Conservation (phyloP, 2,888 invertebrate genomes). For the Platypus cylindrus region DNA sequence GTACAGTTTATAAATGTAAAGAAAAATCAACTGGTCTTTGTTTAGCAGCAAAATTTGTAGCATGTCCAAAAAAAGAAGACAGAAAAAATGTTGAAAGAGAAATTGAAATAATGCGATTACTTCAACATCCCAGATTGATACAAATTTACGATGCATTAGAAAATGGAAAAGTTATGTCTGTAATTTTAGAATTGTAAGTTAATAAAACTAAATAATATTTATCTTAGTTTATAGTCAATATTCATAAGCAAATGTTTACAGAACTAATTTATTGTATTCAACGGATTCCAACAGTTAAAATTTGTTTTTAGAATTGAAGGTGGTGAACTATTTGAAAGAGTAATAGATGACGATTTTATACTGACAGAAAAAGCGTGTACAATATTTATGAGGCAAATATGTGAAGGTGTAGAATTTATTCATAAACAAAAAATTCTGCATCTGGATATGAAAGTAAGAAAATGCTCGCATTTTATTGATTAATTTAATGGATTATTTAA, state of each 20-base stretch:
- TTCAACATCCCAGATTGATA: conserved; percentile 90
- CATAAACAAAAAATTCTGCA: conserved; percentile 92
- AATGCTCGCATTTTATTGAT: too few relatives aligned
- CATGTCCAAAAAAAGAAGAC: conserved; percentile 74
- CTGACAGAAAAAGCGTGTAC: conserved; percentile 93
- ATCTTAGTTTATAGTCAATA: neutral
- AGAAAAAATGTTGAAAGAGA: conserved; percentile 86
- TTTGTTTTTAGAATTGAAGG: conserved; percentile 75
- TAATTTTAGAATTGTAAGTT: conserved; percentile 95
- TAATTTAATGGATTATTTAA: too few relatives aligned
- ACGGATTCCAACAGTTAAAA: too few relatives aligned
- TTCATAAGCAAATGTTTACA: neutral
- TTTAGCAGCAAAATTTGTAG: conserved; percentile 89
- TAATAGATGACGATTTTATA: conserved; percentile 96
- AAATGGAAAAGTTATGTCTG: conserved; percentile 86
- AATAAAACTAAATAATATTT: neutral
- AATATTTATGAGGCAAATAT: conserved; percentile 94
- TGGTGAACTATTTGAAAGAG: conserved; percentile 96
- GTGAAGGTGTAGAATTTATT: conserved; percentile 95
- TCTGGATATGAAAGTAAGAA: conserved; percentile 85
- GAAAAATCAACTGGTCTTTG: conserved; percentile 70
- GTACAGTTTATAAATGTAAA: conserved; percentile 85
- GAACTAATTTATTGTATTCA: neutral
- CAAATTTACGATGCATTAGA: conserved; percentile 97
- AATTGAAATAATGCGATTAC: conserved; percentile 89